phyloP scores from a whole-genome alignment of 2,113 vertebrate species.

The Nannobrachium achirus region DNA sequence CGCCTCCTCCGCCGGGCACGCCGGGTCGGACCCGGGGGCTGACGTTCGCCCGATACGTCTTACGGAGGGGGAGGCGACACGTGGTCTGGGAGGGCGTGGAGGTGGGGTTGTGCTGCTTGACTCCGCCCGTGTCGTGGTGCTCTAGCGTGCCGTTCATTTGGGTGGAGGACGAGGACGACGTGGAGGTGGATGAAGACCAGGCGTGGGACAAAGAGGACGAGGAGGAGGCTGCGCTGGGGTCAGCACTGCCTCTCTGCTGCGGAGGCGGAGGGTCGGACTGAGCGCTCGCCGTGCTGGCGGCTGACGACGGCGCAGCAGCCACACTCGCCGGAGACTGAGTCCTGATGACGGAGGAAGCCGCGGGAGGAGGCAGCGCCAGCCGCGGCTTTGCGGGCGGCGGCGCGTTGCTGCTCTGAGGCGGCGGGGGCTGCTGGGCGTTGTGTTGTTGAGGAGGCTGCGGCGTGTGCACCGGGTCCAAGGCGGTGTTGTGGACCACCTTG shows the following conservation, averaged over 20 bases:
- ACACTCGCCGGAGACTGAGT: constrained; percentile 72
- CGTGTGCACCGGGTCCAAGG: constrained; percentile 89
- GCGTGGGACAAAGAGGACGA: constrained; percentile 47
- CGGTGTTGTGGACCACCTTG: constrained; percentile 95
- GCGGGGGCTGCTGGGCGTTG: constrained; percentile 32
- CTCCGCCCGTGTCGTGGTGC: constrained; percentile 66
- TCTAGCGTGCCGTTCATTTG: constrained; percentile 90
- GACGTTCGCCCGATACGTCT: constrained; percentile 89
- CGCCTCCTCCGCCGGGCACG: constrained; percentile 74
- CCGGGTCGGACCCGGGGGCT: constrained; percentile 81
- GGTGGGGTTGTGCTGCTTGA: constrained; percentile 70
- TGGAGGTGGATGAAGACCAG: constrained; percentile 26
- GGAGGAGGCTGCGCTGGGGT: constrained; percentile 39
- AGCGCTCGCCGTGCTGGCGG: constrained; percentile 59
- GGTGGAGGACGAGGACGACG: constrained; percentile 34
- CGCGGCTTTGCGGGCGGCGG: constrained; percentile 42
- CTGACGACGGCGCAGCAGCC: constrained; percentile 52
- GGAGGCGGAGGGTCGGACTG: constrained; percentile 44
- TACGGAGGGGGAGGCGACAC: constrained; percentile 88
- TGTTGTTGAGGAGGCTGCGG: constrained; percentile 47
- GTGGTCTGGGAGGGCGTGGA: constrained; percentile 75
- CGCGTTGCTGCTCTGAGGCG: constrained; percentile 22
- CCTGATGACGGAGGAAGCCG: constrained; percentile 64
- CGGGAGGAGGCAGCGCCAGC: constrained; percentile 32
- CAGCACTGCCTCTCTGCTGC: constrained; percentile 27